These are phyloP conservation scores for Zaprionus vittiger DNA, from an alignment of 1,140 invertebrate species.

Conservation along the genomic window DNA sequence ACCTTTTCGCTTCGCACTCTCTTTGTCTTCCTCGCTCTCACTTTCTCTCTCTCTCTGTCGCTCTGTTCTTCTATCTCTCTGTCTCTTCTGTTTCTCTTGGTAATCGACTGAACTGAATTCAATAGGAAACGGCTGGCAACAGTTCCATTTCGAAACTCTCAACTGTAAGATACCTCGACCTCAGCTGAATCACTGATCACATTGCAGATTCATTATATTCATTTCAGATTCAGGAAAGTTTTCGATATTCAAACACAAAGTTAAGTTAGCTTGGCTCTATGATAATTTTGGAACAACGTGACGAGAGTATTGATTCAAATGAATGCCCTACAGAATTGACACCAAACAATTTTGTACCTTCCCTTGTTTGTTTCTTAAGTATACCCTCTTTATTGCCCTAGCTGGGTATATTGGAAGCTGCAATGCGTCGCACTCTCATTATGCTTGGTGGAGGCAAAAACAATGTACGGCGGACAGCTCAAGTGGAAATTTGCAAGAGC, in stretches of 20 bases:
- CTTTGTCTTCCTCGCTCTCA: constrained; percentile 5
- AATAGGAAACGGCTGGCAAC: constrained; percentile 30
- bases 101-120: constrained; percentile 63
- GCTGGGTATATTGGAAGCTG: constrained; percentile 17
- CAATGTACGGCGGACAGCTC: constrained; percentile 54
- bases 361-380: neutral
- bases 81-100: constrained; percentile 31
- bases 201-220: neutral
- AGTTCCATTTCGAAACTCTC: neutral
- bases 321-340: neutral
- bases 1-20: constrained; percentile 24
- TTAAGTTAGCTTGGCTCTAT: neutral
- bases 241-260: too few species aligned
- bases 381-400: neutral
- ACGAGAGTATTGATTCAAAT: too few species aligned
- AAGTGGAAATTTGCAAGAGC: constrained; percentile 75
- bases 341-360: neutral
- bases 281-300: too few species aligned
- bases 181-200: neutral
- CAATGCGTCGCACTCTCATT: constrained; percentile 58
- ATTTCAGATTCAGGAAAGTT: too few species aligned
- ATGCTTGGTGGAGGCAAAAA: constrained; percentile 38
- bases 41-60: too few species aligned
- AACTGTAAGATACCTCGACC: constrained; percentile 5
- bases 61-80: constrained; percentile 2